Evolutionary conservation across 2,888 invertebrate species (phyloP), one percentile per base, ranked within the genome.

Genomic region (Apodemia hepburni): DNA sequence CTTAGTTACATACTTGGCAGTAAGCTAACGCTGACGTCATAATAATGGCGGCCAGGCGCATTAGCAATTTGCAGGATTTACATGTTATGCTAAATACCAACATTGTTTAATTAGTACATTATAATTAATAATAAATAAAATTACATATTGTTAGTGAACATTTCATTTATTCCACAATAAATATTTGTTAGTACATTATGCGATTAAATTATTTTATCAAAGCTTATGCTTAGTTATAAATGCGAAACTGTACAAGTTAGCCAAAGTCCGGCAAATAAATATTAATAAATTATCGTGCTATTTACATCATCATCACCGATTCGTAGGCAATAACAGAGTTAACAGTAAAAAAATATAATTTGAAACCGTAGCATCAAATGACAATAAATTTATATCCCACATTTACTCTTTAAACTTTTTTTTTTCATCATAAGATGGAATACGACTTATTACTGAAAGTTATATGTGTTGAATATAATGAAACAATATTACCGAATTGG

Each of bases 221-320:
- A 81, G 79, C 76, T 79, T 77, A 69, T 74, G 75, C 75, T 75
- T 71, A 27, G 72, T 76, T 75, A 69, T 89, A 90, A 90, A 89
- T 89, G 90, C 90, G 84, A 83, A 83, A 77, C 77, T 83, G 80
- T 85, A 86, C 84, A 83, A 82, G 82, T 85, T 79, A 85, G 81
- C 82, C 78, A 79, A 74, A 75, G 77, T 76, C 75, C 72, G 69
- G 77, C 74, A 75, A 73, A 75, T 77, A 79, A 81, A 84, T 84
- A 85, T 54, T 54, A 81, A 82, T 82, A 79, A 73, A 73, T 71
- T 69, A 65, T 63, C 62, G 75, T 78, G 75, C 79, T 88, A 89
- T 90, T 87, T 88, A 89, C 74, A 73, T 68, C 62, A 66, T 62
- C 66, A 61, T 29, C 58, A 66, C 66, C 65, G 59, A 61, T 58